Conservation (phyloP, 2,113 vertebrate genomes). For the Lipotes vexillifer region DNA sequence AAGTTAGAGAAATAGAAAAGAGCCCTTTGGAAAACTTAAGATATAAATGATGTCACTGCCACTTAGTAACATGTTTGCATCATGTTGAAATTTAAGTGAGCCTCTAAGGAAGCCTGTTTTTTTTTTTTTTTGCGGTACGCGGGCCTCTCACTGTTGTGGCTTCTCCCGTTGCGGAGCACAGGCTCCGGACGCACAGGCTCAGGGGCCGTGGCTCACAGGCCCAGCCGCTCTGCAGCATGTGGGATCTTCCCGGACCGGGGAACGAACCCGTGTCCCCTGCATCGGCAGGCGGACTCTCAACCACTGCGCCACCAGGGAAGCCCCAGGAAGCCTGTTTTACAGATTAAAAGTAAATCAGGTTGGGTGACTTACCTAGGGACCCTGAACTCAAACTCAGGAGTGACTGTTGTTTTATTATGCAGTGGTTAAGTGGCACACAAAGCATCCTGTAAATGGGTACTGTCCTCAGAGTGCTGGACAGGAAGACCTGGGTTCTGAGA, state of each 20-base stretch:
- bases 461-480: background rate
- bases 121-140: no score
- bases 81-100: background rate
- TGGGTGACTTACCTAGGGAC: background rate
- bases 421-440: background rate
- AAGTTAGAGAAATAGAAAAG: background rate
- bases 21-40: background rate
- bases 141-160: no score
- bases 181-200: no score
- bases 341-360: background rate
- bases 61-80: background rate
- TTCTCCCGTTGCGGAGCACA: no score
- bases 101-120: background rate
- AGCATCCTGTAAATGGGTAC: background rate
- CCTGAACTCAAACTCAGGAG: background rate
- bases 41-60: background rate
- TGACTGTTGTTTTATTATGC: background rate
- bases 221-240: no score
- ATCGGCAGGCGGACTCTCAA: no score
- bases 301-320: no score
- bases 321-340: background rate
- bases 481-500: background rate
- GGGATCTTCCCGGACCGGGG: no score
- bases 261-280: fast-evolving
- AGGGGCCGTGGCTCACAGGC: no score